A percentile compares a stretch with the other conserved stretches of the same genome.
phyloP scores from a whole-genome alignment of 1,140 invertebrate species.

The Pteromalus puparum region DNA sequence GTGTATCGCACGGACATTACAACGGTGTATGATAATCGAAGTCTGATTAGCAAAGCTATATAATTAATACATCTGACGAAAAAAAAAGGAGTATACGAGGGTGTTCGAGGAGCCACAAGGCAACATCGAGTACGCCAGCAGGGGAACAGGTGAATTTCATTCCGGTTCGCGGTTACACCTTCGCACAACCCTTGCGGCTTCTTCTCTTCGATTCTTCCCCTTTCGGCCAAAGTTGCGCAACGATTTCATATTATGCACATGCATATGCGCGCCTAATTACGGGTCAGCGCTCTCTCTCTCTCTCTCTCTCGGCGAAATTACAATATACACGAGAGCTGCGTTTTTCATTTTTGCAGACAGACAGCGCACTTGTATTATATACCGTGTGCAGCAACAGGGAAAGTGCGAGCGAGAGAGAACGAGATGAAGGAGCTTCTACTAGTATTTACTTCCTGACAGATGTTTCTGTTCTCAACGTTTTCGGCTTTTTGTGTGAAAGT shows the following conservation, averaged over 20 bases:
- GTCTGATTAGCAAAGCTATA: neutral
- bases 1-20: neutral
- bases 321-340: neutral
- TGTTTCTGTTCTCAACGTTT: constrained; percentile 51
- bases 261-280: constrained; percentile 13
- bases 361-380: neutral
- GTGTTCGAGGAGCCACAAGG: no score
- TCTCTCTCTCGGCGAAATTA: neutral
- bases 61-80: neutral
- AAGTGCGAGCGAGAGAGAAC: no score
- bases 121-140: neutral
- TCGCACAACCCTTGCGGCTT: constrained; percentile 11
- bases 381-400: neutral
- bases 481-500: neutral
- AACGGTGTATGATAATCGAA: neutral
- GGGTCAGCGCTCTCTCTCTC: neutral
- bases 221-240: neutral
- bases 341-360: neutral
- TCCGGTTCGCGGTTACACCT: neutral
- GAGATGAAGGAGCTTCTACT: constrained; percentile 41
- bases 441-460: constrained; percentile 64
- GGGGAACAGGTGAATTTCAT: constrained; percentile 2
- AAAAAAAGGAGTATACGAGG: neutral
- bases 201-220: neutral
- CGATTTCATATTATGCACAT: neutral